These are phyloP conservation scores for Bombus confusus DNA, from an alignment of 1,140 invertebrate species.

Conservation along the genomic window DNA sequence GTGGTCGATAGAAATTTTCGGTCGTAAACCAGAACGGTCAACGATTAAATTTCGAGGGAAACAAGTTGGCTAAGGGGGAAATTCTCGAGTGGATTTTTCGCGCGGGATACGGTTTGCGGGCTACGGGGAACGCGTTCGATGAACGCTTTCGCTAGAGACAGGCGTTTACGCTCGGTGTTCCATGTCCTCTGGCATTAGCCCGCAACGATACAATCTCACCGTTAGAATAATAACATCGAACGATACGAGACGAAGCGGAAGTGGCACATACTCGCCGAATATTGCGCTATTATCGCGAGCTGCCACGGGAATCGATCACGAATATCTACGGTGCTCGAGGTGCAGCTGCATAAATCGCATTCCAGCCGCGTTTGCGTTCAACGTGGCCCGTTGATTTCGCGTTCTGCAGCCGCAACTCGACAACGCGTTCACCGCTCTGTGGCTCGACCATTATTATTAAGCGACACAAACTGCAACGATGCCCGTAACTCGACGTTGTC, in stretches of 20 bases:
- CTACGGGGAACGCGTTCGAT: too few relatives aligned
- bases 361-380: slow-evolving; percentile 59
- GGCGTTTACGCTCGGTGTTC: too few relatives aligned
- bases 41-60: too few relatives aligned
- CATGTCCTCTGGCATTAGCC: slow-evolving; percentile 15
- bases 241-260: slow-evolving; percentile 11
- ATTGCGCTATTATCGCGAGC: slow-evolving; percentile 38
- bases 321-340: slow-evolving; percentile 42
- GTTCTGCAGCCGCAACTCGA: slow-evolving; percentile 47
- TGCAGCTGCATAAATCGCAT: slow-evolving; percentile 61
- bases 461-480: slow-evolving; percentile 29
- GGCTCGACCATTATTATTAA: slow-evolving; percentile 57
- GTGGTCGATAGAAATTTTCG: too few relatives aligned
- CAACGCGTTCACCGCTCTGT: slow-evolving; percentile 39
- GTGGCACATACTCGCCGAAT: slow-evolving; percentile 1
- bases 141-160: too few relatives aligned
- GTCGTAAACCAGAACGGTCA: too few relatives aligned
- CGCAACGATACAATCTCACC: slow-evolving; percentile 23
- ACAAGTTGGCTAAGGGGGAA: too few relatives aligned
- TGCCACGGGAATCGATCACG: slow-evolving; percentile 51
- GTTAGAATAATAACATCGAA: slow-evolving; percentile 53
- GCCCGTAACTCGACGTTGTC: background rate
- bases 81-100: too few relatives aligned
- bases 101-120: too few relatives aligned
- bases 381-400: slow-evolving; percentile 50